phyloP scores from a whole-genome alignment of 2,113 vertebrate species.

The Lichenostomus cassidix region DNA sequence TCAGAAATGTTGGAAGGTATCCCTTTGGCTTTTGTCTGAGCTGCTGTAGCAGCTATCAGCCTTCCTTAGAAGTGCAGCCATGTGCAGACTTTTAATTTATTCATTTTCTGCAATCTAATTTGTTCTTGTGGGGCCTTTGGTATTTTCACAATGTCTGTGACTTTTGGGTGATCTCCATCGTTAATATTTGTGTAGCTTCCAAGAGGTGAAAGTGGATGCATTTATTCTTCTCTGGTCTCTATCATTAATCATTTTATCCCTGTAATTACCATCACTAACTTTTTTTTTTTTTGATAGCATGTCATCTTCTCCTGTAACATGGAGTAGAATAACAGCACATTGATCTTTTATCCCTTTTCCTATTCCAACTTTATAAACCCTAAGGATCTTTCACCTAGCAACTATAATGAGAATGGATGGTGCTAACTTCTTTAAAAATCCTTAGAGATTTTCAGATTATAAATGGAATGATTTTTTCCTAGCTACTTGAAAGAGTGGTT shows the following conservation, averaged over 20 bases:
- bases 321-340: not conserved
- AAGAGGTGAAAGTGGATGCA: not conserved
- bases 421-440: not conserved
- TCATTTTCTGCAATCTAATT: not conserved
- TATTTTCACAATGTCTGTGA: not conserved
- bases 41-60: accelerated
- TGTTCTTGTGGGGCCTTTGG: not conserved
- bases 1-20: not conserved
- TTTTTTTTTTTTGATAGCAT: not conserved
- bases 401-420: not conserved
- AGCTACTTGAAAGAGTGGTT: not conserved
- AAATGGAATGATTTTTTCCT: not conserved
- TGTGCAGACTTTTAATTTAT: not conserved
- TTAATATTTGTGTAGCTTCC: not conserved
- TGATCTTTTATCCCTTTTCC: not conserved
- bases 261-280: not conserved
- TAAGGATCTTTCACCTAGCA: not conserved
- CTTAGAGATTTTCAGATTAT: not conserved
- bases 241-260: not conserved
- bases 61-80: not conserved
- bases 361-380: not conserved
- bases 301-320: not conserved
- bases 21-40: not conserved
- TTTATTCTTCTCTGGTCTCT: not conserved
- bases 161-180: not conserved